Base-by-base conservation (phyloP, 2,888 invertebrate genomes). In the Hedya salicella region DNA sequence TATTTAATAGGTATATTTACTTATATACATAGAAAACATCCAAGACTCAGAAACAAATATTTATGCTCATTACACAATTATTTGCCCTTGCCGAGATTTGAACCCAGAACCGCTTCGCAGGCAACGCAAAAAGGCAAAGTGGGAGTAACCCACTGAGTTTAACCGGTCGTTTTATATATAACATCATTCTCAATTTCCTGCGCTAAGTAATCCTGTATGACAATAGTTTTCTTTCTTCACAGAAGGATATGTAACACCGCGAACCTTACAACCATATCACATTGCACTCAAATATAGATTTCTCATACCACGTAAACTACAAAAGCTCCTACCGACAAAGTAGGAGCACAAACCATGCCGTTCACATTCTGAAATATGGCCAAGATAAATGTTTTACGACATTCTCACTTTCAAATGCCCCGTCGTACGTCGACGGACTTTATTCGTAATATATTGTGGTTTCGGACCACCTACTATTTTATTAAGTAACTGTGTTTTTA, bases 341-440 rank as follows among this genome's bases (percentile, higher is more conserved):
- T 78, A 78, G 77, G 62, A 76, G 77, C 78, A 48, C 69, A 67
- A 73, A 70, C 71, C 68, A 69, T 73, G 74, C 74, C 75, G 71
- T 73, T 79, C 73, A 72, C 69, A 70, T 54, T 68, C 69, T 76
- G 73, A 81, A 74, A 78, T 81, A 81, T 80, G 71, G 71, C 61
- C 68, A 50, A 76, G 74, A 79, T 82, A 79, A 79, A 71, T 72
- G 67, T 75, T 80, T 80, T 77, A 79, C 74, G 71, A 73, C 69
- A 71, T 67, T 56, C 60, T 73, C 70, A 66, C 50, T 69, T 60
- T 63, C 67, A 62, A 44, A 61, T 46, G 57, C 57, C 46, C 48
- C 62, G 42, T 68, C 74, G 71, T 79, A 80, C 80, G 80, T 83
- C 80, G 82, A 78, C 76, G 68, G 73, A 75, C 79, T 82, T 83